These are phyloP conservation scores for Protobothrops flavoviridis DNA, from an alignment of 2,113 vertebrate species.

Conservation along the genomic window DNA sequence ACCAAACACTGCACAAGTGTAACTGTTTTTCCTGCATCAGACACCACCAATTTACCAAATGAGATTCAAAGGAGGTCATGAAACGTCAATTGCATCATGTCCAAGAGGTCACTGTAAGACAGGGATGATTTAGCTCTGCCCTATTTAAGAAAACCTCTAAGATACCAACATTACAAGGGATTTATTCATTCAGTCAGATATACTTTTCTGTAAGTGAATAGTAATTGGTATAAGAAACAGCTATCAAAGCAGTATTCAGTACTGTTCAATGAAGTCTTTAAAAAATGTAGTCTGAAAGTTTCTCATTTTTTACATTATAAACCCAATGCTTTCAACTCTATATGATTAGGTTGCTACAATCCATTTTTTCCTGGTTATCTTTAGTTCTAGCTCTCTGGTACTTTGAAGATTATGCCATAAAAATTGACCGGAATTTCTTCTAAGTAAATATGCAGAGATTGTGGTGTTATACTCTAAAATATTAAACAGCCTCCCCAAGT, in stretches of 20 bases:
- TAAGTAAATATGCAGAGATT: not conserved
- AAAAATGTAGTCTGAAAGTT: constrained; percentile 20
- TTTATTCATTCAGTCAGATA: constrained; percentile 2
- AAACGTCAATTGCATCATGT: not conserved
- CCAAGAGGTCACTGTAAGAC: not conserved
- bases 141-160: not conserved
- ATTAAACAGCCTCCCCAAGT: accelerated
- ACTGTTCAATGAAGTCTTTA: constrained; percentile 21
- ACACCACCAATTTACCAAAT: not conserved
- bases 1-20: not conserved
- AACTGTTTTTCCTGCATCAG: not conserved
- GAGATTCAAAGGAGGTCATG: not conserved
- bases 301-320: constrained; percentile 1
- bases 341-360: constrained; percentile 3
- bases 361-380: constrained; percentile 1
- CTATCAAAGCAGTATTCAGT: constrained; percentile 19
- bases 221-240: not conserved
- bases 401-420: not conserved
- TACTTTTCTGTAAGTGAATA: constrained; percentile 6
- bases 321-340: not conserved
- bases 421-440: not conserved
- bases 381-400: not conserved
- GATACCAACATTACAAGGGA: constrained; percentile 31
- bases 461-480: not conserved
- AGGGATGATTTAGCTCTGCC: not conserved